Base-by-base conservation (phyloP, 1,140 invertebrate species). In the Bombus haemorrhoidalis region DNA sequence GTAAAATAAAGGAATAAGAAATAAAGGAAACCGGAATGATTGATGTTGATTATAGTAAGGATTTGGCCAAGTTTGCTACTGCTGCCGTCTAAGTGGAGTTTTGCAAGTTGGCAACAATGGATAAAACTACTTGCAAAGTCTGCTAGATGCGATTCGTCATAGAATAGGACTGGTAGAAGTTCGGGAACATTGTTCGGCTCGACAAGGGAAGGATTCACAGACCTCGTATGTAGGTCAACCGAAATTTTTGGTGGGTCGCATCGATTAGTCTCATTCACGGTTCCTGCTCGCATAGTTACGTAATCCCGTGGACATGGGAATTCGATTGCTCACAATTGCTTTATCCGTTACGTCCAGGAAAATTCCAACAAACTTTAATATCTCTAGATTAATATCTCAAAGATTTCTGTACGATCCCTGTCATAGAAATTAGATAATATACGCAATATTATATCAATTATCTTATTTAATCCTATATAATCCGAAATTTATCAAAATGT, bases 181-280 rank as follows among this genome's bases (percentile, higher is more conserved):
- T 79, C 4, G 9, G 2, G 76, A 72, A 79, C 53, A 32, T 12
- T 71, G 47, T 64, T 86, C 64, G 39, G 64, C 32, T 85, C 15
- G 66, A 18, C 47, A 47, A 64, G 34, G 32, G 68, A 77, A 68
- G 41, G 64, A 22, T 75, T 72, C 71, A 59, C 37, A 82, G 57
- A 43, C 41, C 28, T 34, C 53, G 57, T 53, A 89, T 86, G 68
- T 86, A 85, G 83, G 87, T 73, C 83, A 86, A 28, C 74, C 41
- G 78, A 85, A 88, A 88, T 81, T 89, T 89, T 89, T 89, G 57
- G 39, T 69, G 53, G 43, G 66, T 75, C 41, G 76, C 83, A 85
- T 85, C 83, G 83, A 86, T 85, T 86, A 59, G 37, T 41, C 28
- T 34, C 37, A 83, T 53, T 87, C 81, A 47, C 59, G 41, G 64